Conservation (phyloP, 2,113 vertebrate species). For the Miniopterus natalensis region DNA sequence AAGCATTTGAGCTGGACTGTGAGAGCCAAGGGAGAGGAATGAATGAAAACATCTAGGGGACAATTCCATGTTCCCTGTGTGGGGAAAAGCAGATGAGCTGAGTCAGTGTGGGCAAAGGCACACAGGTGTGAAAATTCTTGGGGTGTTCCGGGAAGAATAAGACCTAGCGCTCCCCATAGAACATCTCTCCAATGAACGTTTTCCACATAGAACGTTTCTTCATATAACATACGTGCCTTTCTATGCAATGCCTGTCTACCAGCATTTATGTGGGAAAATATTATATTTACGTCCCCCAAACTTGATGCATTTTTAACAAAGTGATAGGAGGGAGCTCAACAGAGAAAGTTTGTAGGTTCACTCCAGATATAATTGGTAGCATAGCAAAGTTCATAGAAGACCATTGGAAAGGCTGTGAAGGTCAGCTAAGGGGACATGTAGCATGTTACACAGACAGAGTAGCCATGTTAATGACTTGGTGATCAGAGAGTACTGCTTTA, state of each 20-base stretch:
- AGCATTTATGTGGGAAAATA: neutral
- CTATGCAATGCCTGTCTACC: neutral
- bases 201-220: neutral
- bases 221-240: neutral
- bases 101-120: neutral
- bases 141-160: neutral
- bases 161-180: neutral
- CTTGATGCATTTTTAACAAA: neutral
- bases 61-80: neutral
- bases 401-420: neutral
- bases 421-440: neutral
- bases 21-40: neutral
- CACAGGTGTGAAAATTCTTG: neutral
- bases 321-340: neutral
- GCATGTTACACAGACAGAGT: neutral
- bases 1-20: neutral
- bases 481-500: neutral
- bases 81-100: neutral
- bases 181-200: neutral
- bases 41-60: neutral
- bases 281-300: neutral
- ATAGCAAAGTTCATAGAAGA: neutral
- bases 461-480: neutral
- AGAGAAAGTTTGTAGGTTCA: neutral
- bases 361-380: neutral